Evolutionary conservation across 1,140 invertebrate genomes (phyloP), one percentile per base, ranked within the genome.

Genomic region (Protaetia brevitarsis): DNA sequence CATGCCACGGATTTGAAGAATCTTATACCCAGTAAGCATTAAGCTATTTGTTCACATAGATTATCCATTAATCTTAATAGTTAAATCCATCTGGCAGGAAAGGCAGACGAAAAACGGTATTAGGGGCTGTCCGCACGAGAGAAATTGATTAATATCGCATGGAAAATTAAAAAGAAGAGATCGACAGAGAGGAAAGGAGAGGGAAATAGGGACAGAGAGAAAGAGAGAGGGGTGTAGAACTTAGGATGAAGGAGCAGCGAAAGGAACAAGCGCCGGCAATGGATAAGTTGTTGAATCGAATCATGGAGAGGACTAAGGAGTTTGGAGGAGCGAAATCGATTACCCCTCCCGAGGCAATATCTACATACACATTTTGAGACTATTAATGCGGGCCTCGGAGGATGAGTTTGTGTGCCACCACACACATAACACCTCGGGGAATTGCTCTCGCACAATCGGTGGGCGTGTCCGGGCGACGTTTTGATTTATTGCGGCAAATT

Each of bases 41-140:
- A 51, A 51, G 41, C 19, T 51, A 51, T 51, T 51, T 51, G 41
- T 51, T 16, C 41, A 51, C 41, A 51, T 51, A 51, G 41, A 51
- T 51, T 51, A 51, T 21, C 41, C 41, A 51, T 51, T 51, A 51
- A 51, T 51, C 41, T 51, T 51, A 51, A 51, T 51, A 51, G 41
- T 51, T 51, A 51, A 51, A 51, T 51, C 41, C 41, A 51, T 51
- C 41, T 51, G 41, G 19, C 11, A 10, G 41, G 41, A 51, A 21
- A 51, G 41, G 41, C 41, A 51, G 11, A 23, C 41, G 41, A 51
- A 51, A 19, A 51, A 51, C 41, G 41, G 19, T 51, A 51, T 51
- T 51, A 51, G 26, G n/a, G 11, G 41, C 41, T 51, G 41, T 51
- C 41, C 41, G 41, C 8, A 23, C 41, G 41, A 51, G 5, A 23